Evolutionary conservation across 92 coral and sea anemone species (phyloP).

Genomic region (Heteractis magnifica): DNA sequence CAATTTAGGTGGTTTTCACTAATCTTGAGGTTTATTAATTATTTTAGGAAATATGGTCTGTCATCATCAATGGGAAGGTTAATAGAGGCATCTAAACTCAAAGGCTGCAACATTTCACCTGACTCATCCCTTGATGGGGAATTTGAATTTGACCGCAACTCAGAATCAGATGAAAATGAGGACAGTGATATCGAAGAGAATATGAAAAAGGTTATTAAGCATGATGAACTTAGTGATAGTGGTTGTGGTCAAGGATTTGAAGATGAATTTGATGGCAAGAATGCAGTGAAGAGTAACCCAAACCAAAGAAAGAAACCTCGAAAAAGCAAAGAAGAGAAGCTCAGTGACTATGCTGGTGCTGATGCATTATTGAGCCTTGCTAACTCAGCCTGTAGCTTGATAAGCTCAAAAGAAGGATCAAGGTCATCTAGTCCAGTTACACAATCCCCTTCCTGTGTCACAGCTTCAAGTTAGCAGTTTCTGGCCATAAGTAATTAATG

Average conservation of each 20-base stretch:
- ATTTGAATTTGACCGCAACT: constrained; percentile 91
- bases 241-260: constrained; percentile 91
- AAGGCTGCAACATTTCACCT: constrained; percentile 71
- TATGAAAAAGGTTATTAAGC: constrained; percentile 78
- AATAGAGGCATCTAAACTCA: constrained; percentile 50
- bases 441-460: constrained; percentile 32
- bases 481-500: not conserved
- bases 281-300: constrained; percentile 5
- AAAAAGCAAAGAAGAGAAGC: constrained; percentile 66
- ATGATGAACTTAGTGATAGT: constrained; percentile 88
- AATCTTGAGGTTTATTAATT: not conserved
- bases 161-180: constrained; percentile 81
- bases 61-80: constrained; percentile 67
- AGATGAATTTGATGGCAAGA: constrained; percentile 64
- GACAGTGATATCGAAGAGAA: constrained; percentile 91
- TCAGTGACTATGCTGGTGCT: constrained; percentile 91
- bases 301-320: constrained; percentile 41
- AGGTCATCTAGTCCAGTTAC: constrained; percentile 52
- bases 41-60: constrained; percentile 32
- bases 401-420: constrained; percentile 41
- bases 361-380: constrained; percentile 93
- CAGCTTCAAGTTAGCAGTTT: constrained; percentile 55
- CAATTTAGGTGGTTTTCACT: not conserved
- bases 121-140: constrained; percentile 96
- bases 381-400: constrained; percentile 78